These are phyloP conservation scores for Siniperca obscura DNA, from an alignment of 2,797 vertebrate genomes.

Conservation along the genomic window DNA sequence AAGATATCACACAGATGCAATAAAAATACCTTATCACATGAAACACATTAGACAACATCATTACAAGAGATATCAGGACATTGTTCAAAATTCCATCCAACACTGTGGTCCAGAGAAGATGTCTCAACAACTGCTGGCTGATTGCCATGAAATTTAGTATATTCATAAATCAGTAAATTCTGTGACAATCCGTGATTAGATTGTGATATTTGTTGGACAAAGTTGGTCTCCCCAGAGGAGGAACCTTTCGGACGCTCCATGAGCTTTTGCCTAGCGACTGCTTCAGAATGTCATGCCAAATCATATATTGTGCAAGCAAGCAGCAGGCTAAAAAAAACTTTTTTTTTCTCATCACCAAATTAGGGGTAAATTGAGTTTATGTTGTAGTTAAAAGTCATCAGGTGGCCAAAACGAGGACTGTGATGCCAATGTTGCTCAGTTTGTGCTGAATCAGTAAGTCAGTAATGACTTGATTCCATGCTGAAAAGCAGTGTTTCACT, in stretches of 20 bases:
- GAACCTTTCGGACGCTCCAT: background rate
- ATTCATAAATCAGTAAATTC: background rate
- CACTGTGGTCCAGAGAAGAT: background rate
- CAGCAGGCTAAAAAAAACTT: too few relatives aligned
- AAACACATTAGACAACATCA: background rate
- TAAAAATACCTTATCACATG: background rate
- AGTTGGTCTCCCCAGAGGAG: background rate
- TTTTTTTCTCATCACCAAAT: too few relatives aligned
- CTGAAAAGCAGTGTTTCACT: background rate
- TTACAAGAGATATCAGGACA: background rate
- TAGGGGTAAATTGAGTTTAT: background rate
- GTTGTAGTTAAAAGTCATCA: background rate
- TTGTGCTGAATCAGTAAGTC: background rate
- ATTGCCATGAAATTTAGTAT: background rate
- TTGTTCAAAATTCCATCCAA: background rate
- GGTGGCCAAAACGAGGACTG: background rate
- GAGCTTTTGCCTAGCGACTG: too few relatives aligned
- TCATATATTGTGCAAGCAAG: background rate
- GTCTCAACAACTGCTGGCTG: background rate
- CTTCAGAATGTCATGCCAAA: too few relatives aligned
- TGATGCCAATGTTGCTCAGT: background rate
- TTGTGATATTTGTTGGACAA: background rate
- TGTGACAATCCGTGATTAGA: background rate
- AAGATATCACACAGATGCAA: background rate
- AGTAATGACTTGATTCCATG: too few relatives aligned